Evolutionary conservation across 2,113 vertebrate genomes (phyloP).

Genomic region (Coracopsis vasa): DNA sequence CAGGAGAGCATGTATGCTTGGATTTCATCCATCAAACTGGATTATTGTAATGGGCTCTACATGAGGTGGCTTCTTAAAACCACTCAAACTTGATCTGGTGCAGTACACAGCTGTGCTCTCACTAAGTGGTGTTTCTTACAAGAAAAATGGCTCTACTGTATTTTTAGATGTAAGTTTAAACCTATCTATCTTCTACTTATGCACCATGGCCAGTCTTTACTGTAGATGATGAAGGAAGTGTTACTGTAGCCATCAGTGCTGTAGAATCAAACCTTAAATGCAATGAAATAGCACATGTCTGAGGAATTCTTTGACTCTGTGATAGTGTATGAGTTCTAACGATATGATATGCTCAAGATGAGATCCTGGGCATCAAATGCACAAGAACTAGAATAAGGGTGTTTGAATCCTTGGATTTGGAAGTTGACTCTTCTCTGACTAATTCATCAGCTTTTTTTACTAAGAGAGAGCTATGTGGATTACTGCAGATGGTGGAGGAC

Average conservation of each 20-base stretch:
- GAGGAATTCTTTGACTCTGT: background rate
- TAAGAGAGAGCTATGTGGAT: background rate
- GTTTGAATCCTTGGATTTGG: background rate
- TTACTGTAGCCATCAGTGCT: background rate
- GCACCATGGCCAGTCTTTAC: background rate
- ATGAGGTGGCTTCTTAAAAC: conserved; percentile 31
- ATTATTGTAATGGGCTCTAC: conserved; percentile 53
- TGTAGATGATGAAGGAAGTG: background rate
- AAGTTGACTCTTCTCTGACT: background rate
- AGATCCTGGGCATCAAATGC: background rate
- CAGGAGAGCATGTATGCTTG: conserved; percentile 5
- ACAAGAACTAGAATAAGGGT: background rate
- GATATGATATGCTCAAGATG: background rate
- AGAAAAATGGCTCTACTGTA: background rate
- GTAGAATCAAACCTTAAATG: background rate
- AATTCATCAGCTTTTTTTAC: background rate
- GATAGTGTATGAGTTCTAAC: background rate
- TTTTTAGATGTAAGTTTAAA: background rate
- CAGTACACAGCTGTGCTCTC: background rate
- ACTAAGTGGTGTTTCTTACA: background rate
- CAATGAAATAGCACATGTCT: background rate
- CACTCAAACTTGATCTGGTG: background rate
- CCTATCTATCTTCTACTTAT: background rate
- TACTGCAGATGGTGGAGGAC: background rate
- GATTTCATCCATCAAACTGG: conserved; percentile 45